These are phyloP conservation scores for Druon quercuslanigerum DNA, from an alignment of 1,140 invertebrate genomes.

Conservation along the genomic window DNA sequence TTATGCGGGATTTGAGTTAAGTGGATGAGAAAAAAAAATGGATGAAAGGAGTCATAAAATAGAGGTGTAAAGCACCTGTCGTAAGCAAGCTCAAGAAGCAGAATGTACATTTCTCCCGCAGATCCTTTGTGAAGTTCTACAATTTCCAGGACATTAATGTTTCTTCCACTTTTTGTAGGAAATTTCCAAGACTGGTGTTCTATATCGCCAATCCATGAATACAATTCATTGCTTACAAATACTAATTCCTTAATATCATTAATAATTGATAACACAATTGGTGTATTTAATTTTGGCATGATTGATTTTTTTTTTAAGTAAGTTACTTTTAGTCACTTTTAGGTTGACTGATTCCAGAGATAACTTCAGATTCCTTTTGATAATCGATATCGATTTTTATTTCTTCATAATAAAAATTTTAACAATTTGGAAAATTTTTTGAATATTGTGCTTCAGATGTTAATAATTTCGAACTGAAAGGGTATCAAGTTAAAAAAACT, in stretches of 20 bases:
- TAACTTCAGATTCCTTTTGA: too few species aligned
- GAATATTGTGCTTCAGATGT: too few species aligned
- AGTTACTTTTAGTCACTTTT: neutral
- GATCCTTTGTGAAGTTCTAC: conserved; percentile 49
- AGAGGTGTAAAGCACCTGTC: conserved; percentile 56
- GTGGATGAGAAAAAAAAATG: neutral
- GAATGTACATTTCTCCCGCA: conserved; percentile 59
- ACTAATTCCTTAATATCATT: conserved; percentile 50
- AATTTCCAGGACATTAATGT: conserved; percentile 56
- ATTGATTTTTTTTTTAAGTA: neutral
- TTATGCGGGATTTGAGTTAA: neutral
- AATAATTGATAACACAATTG: conserved; percentile 53
- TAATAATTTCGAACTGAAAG: too few species aligned
- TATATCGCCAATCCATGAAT: conserved; percentile 39
- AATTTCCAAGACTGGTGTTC: conserved; percentile 57
- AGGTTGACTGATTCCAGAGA: neutral
- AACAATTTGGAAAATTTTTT: too few species aligned
- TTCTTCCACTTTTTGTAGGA: conserved; percentile 49
- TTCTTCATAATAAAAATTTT: too few species aligned
- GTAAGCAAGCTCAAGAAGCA: conserved; percentile 60
- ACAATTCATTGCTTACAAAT: conserved; percentile 48
- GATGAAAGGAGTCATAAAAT: conserved; percentile 28
- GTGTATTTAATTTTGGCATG: conserved; percentile 53
- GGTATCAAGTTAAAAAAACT: too few species aligned
- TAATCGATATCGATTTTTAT: too few species aligned